Base-by-base conservation (phyloP, 2,888 invertebrate genomes). In the Sabellastarte sp. region DNA sequence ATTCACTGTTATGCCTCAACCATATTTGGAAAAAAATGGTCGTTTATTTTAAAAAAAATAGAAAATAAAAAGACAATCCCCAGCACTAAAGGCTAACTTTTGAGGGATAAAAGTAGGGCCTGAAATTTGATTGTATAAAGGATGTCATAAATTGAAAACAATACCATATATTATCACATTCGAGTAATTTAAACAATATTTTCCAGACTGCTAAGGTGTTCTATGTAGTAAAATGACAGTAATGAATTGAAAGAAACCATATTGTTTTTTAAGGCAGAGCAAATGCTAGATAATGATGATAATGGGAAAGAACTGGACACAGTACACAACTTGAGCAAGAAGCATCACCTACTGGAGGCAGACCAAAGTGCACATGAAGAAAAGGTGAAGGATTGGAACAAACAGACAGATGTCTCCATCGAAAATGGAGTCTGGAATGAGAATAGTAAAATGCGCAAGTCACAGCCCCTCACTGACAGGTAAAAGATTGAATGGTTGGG, bases 371-470 rank as follows among this genome's bases (percentile, higher is more conserved):
- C 97, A 0, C 98, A 99, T 82, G 95, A 95, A 75, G 85, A 86
- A 65, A 80, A 84, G 30, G 81, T 86, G 72, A 68, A 79, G 87
- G 93, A 93, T 82, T 93, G 97, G 92, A 96, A 96, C 86, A 89
- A 89, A 66, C 95, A 97, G 84, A 99, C 98, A 57, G 96, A 98
- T 86, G 93, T 94, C 67, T 84, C 84, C 71, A 79, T 83, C 69
- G 95, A 95, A 79, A 93, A 93, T 80, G 97, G 96, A 0, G 96
- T 98, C 86, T 98, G 98, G 86, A 98, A 99, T 86, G 92, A 93
- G 71, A 93, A 94, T 67, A 93, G 93, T 77, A 98, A 99, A 80
- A 83, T 85, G 71, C 93, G 95, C 79, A 93, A 95, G 76, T 91
- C 97, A 69, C 90, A 92, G 79, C 92, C 93, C 75, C 98, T 99